phyloP scores from a whole-genome alignment of 2,113 vertebrate species.

The Egretta garzetta region DNA sequence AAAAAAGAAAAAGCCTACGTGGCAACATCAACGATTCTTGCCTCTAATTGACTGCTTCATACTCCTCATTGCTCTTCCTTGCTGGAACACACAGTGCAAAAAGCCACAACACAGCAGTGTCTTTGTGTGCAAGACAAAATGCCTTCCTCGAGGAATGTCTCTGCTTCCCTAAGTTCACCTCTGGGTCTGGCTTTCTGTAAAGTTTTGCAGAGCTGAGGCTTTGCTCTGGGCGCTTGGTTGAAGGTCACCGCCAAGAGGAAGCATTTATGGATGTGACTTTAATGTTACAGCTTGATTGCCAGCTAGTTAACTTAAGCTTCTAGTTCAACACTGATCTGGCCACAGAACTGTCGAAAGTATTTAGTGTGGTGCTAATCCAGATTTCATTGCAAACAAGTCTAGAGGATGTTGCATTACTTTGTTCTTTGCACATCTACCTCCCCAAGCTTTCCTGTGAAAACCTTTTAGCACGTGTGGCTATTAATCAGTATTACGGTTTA shows the following conservation, averaged over 20 bases:
- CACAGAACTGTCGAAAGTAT: background rate
- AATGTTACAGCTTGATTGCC: background rate
- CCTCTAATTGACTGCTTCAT: background rate
- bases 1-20: background rate
- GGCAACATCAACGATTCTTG: background rate
- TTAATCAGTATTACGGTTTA: background rate
- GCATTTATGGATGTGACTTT: background rate
- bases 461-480: background rate
- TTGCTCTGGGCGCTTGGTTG: background rate
- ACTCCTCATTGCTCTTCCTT: background rate
- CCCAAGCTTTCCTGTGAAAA: background rate
- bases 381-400: background rate
- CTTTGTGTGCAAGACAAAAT: constrained; percentile 40
- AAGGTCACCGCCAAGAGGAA: background rate
- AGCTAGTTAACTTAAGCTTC: background rate
- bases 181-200: background rate
- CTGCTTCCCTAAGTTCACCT: background rate
- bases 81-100: background rate
- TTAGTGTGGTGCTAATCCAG: background rate
- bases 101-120: background rate
- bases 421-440: background rate
- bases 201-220: background rate
- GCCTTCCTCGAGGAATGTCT: background rate
- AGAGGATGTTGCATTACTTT: background rate
- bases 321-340: background rate